Conservation (phyloP, 2,888 invertebrate species). For the Nasonia oneida region DNA sequence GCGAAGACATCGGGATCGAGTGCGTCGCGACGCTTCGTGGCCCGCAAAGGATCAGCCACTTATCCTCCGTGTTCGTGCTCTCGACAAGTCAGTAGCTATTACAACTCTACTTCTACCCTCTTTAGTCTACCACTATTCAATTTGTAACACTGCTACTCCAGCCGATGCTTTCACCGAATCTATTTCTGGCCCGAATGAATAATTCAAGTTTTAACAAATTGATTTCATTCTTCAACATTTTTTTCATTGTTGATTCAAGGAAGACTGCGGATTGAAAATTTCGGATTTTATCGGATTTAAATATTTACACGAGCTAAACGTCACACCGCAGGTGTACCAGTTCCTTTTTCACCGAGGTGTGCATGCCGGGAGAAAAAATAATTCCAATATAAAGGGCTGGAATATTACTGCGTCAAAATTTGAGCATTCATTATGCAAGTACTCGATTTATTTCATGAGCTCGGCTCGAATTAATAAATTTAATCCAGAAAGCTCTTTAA, state of each 20-base stretch:
- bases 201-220: not conserved
- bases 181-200: not conserved
- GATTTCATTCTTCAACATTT: too few species aligned
- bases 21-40: slow-evolving; percentile 74
- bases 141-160: not conserved
- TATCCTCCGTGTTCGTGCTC: slow-evolving; percentile 74
- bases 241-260: too few species aligned
- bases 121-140: slow-evolving; percentile 35
- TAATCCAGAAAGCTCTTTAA: too few species aligned
- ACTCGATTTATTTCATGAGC: not conserved
- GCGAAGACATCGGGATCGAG: slow-evolving; percentile 75
- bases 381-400: too few species aligned
- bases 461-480: too few species aligned
- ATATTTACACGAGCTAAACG: not conserved
- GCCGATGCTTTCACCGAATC: not conserved
- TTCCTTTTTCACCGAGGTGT: too few species aligned
- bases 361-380: too few species aligned
- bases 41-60: slow-evolving; percentile 74
- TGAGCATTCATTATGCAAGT: not conserved
- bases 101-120: slow-evolving; percentile 29
- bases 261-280: too few species aligned
- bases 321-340: too few species aligned
- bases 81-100: slow-evolving; percentile 73
- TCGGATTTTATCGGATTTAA: not conserved
- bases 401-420: not conserved